Evolutionary conservation across 2,113 vertebrate species (phyloP).

Genomic region (Myotis davidii): DNA sequence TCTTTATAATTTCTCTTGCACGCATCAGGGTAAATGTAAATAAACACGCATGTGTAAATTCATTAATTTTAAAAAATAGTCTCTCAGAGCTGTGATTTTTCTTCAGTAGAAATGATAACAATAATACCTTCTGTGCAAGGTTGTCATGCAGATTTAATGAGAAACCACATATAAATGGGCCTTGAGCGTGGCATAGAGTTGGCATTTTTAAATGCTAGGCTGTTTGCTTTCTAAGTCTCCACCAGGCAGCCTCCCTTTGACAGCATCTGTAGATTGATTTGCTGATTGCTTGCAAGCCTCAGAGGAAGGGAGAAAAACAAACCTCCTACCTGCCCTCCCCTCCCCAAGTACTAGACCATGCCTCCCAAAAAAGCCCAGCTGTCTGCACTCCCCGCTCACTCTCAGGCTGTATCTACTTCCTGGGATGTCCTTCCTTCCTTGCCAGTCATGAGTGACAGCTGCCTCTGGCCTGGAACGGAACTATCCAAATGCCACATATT

Average conservation of each 20-base stretch:
- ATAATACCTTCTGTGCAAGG: neutral
- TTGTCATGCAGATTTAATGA: conserved; percentile 20
- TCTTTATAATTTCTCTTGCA: conserved; percentile 2
- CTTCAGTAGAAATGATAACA: neutral
- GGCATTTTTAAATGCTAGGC: conserved; percentile 8
- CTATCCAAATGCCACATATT: neutral
- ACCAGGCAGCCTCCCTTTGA: neutral
- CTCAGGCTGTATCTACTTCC: neutral
- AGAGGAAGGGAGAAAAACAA: neutral
- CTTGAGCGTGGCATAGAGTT: neutral
- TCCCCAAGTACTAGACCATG: neutral
- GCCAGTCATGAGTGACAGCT: neutral
- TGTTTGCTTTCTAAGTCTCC: neutral
- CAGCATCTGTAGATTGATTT: neutral
- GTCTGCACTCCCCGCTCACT: neutral
- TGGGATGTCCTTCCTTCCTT: neutral
- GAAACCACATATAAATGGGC: neutral
- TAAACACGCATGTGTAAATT: conserved; percentile 3
- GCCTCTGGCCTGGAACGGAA: neutral
- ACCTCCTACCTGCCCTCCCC: neutral
- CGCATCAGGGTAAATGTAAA: conserved; percentile 4
- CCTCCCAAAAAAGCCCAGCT: neutral
- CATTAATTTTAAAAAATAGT: conserved; percentile 43
- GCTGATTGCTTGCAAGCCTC: neutral
- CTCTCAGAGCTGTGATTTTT: conserved; percentile 40